Conservation (phyloP, 2,888 invertebrate genomes). For the Ganaspis brasiliensis region DNA sequence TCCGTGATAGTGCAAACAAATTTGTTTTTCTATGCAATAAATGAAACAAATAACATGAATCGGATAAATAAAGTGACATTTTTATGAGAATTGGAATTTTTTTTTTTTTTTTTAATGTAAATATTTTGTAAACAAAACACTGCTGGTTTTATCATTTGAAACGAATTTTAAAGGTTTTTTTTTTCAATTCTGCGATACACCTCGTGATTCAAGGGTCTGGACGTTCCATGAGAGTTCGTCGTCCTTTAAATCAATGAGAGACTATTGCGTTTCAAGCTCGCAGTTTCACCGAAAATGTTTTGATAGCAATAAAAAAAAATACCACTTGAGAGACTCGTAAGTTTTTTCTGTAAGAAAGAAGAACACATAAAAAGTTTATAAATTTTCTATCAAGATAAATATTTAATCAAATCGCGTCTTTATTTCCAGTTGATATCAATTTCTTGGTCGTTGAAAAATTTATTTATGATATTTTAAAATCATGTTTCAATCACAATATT, state of each 20-base stretch:
- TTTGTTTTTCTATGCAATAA: no score
- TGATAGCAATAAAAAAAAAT: neutral
- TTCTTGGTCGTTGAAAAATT: no score
- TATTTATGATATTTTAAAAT: no score
- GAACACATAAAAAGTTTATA: no score
- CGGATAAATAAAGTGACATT: neutral
- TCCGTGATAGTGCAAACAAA: no score
- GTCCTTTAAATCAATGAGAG: conserved; percentile 5
- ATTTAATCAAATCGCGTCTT: no score
- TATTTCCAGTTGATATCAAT: no score
- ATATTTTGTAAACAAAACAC: no score
- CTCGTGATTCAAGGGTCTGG: conserved; percentile 13
- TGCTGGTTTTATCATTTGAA: neutral
- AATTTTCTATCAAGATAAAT: no score
- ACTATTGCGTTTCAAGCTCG: neutral
- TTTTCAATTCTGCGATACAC: neutral
- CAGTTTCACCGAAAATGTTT: neutral
- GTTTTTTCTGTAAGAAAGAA: no score
- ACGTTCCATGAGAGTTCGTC: neutral
- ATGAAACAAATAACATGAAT: no score
- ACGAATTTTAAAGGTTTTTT: neutral
- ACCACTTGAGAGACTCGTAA: neutral
- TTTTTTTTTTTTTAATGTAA: neutral
- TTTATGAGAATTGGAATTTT: neutral
- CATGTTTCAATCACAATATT: no score